phyloP scores from a whole-genome alignment of 92 coral and sea anemone species.

The Phenganax marumi region DNA sequence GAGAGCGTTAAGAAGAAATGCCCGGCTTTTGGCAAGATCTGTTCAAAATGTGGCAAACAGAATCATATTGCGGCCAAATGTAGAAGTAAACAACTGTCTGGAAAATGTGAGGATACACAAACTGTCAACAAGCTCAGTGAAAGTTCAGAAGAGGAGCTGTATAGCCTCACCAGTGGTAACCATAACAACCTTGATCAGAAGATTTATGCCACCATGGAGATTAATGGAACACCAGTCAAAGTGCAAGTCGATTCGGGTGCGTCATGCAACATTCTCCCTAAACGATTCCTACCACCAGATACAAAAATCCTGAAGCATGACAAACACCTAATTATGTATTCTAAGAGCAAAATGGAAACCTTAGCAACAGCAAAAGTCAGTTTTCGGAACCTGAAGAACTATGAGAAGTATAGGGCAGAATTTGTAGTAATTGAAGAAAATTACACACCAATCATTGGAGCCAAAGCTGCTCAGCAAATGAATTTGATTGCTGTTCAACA shows the following conservation, averaged over 20 bases:
- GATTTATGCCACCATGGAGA: conserved; percentile 36
- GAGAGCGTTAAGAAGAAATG: conserved; percentile 49
- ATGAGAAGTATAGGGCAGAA: conserved; percentile 37
- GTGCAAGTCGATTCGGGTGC: conserved; percentile 52
- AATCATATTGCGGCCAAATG: conserved; percentile 47
- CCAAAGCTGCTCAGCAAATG: conserved; percentile 51
- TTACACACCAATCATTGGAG: conserved; percentile 41
- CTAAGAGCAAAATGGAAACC: conserved; percentile 23
- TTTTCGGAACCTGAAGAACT: conserved; percentile 56
- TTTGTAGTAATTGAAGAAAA: conserved; percentile 54
- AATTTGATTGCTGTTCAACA: conserved; percentile 41
- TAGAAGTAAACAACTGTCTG: not conserved
- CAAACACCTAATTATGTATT: conserved; percentile 6
- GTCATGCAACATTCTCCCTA: conserved; percentile 45
- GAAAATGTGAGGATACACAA: not conserved
- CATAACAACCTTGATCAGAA: not conserved
- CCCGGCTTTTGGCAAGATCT: conserved; percentile 57
- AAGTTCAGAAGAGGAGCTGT: not conserved
- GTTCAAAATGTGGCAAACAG: conserved; percentile 39
- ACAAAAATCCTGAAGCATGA: conserved; percentile 36
- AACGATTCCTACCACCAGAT: not conserved
- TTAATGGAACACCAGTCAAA: conserved; percentile 1
- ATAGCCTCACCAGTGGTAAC: conserved; percentile 16
- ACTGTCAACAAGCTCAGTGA: not conserved
- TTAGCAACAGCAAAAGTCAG: conserved; percentile 42